phyloP scores from a whole-genome alignment of 2,888 invertebrate species.

The Philopedon plagiatum region DNA sequence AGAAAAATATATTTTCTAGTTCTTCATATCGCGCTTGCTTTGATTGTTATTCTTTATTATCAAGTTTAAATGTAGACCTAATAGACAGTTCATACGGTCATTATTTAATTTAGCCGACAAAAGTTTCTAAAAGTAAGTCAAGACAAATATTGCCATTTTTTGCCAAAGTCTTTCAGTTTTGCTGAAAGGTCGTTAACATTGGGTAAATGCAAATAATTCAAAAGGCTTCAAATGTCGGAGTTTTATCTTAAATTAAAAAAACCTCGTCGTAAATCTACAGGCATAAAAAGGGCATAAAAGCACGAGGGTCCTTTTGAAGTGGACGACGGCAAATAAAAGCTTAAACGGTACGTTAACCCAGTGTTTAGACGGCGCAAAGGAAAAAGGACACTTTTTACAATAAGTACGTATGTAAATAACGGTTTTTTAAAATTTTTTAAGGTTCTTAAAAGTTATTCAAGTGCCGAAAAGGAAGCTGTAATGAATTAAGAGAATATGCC shows the following conservation, averaged over 20 bases:
- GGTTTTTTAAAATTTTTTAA: background rate
- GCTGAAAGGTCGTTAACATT: background rate
- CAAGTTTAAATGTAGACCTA: no score
- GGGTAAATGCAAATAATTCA: background rate
- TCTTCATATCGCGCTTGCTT: no score
- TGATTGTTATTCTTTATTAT: no score
- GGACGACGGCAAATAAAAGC: constrained; percentile 5
- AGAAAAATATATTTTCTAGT: no score
- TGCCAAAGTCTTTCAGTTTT: background rate
- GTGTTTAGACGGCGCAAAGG: background rate
- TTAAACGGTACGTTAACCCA: constrained; percentile 14
- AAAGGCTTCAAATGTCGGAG: background rate
- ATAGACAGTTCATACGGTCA: no score
- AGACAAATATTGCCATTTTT: background rate
- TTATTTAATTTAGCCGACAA: no score
- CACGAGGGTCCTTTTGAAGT: constrained; percentile 5
- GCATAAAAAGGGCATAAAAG: constrained; percentile 1
- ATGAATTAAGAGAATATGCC: no score
- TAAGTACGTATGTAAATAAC: background rate
- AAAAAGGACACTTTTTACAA: background rate
- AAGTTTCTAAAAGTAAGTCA: no score
- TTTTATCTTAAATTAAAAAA: constrained; percentile 4
- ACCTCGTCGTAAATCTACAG: background rate
- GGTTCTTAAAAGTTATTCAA: background rate
- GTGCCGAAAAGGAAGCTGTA: background rate